phyloP scores from a whole-genome alignment of 2,113 vertebrate genomes.

The Brachyistius frenatus region DNA sequence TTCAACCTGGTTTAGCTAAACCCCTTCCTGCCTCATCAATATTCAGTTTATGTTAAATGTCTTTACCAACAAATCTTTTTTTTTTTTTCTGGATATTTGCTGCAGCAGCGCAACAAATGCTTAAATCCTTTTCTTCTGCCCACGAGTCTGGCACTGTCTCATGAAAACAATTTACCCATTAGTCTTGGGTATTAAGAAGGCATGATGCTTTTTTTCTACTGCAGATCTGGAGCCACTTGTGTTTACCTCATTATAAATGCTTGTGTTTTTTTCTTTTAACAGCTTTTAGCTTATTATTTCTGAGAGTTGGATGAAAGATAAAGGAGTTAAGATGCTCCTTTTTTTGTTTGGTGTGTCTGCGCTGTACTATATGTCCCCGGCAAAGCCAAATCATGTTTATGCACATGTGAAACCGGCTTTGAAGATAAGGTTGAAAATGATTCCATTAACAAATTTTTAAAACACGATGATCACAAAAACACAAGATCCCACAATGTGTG shows the following conservation, averaged over 20 bases:
- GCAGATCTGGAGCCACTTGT: constrained; percentile 39
- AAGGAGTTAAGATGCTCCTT: constrained; percentile 43
- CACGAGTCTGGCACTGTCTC: constrained; percentile 54
- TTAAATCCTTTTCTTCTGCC: constrained; percentile 58
- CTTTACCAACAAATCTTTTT: constrained; percentile 28
- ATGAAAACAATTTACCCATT: constrained; percentile 56
- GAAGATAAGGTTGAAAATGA: constrained; percentile 20
- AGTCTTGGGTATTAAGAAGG: constrained; percentile 55
- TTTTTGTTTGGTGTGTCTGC: constrained; percentile 24
- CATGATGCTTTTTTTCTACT: constrained; percentile 16
- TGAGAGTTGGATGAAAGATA: constrained; percentile 30
- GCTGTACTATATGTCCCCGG: not conserved
- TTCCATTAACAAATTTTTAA: constrained; percentile 30
- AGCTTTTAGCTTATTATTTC: constrained; percentile 58
- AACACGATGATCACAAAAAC: constrained; percentile 24
- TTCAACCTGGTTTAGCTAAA: not conserved
- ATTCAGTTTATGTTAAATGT: constrained; percentile 49
- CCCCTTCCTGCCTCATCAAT: constrained; percentile 33
- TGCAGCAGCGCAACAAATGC: constrained; percentile 49
- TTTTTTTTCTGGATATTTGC: constrained; percentile 6
- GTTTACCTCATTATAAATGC: constrained; percentile 60
- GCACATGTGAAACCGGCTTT: constrained; percentile 14
- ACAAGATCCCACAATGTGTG: constrained; percentile 13
- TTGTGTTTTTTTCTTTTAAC: constrained; percentile 43
- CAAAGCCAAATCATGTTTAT: constrained; percentile 31